Base-by-base conservation (phyloP, 2,797 vertebrate genomes). In the Crypturellus tataupa region DNA sequence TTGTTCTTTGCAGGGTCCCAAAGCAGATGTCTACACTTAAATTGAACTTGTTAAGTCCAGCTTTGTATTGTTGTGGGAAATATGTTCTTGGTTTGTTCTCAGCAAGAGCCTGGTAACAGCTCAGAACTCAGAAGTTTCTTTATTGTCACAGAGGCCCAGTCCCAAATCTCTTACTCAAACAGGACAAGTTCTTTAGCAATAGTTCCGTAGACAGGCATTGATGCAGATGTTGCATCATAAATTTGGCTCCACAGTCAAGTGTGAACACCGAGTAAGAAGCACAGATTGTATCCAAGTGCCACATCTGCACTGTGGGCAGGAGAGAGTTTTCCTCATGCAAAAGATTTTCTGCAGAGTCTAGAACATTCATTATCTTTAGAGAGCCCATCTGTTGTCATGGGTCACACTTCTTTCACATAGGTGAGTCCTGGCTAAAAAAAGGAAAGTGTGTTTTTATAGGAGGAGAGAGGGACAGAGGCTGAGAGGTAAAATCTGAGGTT, bases 181-280 rank as follows among this genome's bases (percentile, higher is more conserved):
- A 81, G 25, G 58, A 20, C 25, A 75, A 53, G 18, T 78, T 71
- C 27, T 56, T 75, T n/a, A 49, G 10, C 53, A 60, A 12, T 31
- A 87, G 2, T 40, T 90, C 29, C 18, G 12, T 23, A 44, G 78
- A 18, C 29, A 16, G 14, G 68, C 18, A 12, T 65, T 75, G 56
- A 14, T 13, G 20, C 19, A 53, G n/a, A 15, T 65, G 44, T 56
- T 2, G 1, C 1, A 3, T 40, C 0, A 1, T 77, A 5, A 1
- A 0, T 71, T 85, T 91, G 40, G 4, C 39, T 70, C 80, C 7
- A 10, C 37, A 25, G 21, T 35, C 58, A 37, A 6, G 13, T 12
- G 11, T 53, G 31, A 75, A 18, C 51, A 42, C 6, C 49, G 40
- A 84, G 1, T 42, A 23, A 72, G 42, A 88, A n/a, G 6, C 1